phyloP scores from a whole-genome alignment of 53 echinoderm and acorn worm genomes.

The Zoroaster sp. region DNA sequence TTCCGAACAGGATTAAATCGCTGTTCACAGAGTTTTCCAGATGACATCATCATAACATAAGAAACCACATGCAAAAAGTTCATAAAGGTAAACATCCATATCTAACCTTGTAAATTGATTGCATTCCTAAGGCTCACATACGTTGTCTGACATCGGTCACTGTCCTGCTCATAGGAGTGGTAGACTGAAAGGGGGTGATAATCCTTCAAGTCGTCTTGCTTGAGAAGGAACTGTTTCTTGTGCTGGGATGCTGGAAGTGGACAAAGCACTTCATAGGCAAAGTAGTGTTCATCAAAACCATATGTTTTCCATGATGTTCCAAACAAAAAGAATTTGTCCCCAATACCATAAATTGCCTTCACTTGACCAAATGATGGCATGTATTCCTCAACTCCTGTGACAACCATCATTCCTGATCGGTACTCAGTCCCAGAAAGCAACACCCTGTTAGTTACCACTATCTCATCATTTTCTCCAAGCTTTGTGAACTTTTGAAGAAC shows the following conservation, averaged over 20 bases:
- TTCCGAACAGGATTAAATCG: too few species aligned
- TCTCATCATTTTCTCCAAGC: neutral
- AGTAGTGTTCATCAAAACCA: neutral
- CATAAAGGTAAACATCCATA: too few species aligned
- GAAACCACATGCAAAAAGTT: too few species aligned
- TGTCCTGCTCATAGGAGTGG: neutral
- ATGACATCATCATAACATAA: too few species aligned
- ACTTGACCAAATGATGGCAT: neutral
- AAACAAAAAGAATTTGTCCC: neutral
- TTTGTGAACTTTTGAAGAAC: neutral
- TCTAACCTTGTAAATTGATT: neutral
- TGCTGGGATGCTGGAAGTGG: too few species aligned
- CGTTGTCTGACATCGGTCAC: neutral
- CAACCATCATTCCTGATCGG: neutral
- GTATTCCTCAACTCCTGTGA: neutral
- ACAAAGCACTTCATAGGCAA: neutral
- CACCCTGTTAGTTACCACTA: neutral
- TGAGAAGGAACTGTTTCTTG: neutral
- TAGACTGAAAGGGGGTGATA: neutral
- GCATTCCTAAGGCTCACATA: neutral
- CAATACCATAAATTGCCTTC: neutral
- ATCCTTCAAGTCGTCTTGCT: neutral
- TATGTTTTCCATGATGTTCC: neutral
- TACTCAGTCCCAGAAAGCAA: neutral
- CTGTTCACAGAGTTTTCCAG: too few species aligned